Base-by-base conservation (phyloP, 2,113 vertebrate genomes). In the Bos javanicus region DNA sequence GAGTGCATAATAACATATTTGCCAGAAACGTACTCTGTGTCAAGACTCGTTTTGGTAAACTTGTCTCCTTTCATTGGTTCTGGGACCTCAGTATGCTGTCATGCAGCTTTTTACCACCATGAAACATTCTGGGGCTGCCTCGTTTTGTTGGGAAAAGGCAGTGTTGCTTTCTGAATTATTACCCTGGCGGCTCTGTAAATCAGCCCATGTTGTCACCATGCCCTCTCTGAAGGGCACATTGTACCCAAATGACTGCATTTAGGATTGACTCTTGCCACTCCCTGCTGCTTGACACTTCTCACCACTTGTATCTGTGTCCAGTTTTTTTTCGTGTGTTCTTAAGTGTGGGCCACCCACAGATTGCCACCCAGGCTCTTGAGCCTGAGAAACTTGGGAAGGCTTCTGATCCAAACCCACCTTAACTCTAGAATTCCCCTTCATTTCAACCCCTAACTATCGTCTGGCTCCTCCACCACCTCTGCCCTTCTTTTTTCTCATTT, bases 211-310 rank as follows among this genome's bases (percentile, higher is more conserved):
- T 98, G 98, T 98, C 98, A 98, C 98, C 86, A 52, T 95, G 97
- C 98, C 97, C 97, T 98, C 91, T 97, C 94, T 97, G 97, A 98
- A 98, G 98, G 98, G 98, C 95, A 97, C 96, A 92, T 90, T 98
- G 98, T 98, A 98, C 98, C 98, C 98, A 97, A 95, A 98, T 97
- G 95, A 96, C 98, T 97, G 84, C 94, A 52, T 91, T 93, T 85
- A 39, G 94, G 88, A 89, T 93, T 10, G 88, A 87, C 94, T 87
- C 95, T 96, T 39, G 87, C 95, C 97, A 93, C 91, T 97, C 96
- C 91, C 97, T 94, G 83, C 95, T 91, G 59, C 91, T 87, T 96
- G 98, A 96, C 95, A 90, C 98, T 97, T 97, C 96, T 96, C 83
- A 78, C 91, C 21, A 56, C 94, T 97, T 95, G 88, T 97, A 56